These are phyloP conservation scores for Apteryx mantelli DNA, from an alignment of 2,113 vertebrate species.

Conservation along the genomic window DNA sequence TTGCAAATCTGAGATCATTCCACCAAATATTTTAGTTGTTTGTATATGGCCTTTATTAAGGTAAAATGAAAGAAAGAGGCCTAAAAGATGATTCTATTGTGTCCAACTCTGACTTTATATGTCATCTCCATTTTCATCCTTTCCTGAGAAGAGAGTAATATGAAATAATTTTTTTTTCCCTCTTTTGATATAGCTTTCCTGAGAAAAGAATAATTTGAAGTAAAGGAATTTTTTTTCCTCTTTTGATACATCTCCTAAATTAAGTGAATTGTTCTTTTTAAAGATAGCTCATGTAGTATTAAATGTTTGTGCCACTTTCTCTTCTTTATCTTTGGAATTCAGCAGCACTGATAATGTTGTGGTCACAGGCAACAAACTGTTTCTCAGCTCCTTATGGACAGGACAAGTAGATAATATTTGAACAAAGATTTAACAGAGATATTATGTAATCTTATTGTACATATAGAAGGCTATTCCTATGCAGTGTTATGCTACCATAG, in stretches of 20 bases:
- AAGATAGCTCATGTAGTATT: not conserved
- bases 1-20: not conserved
- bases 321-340: not conserved
- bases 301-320: not conserved
- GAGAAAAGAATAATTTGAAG: not conserved
- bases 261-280: not conserved
- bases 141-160: not conserved
- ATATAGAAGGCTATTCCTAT: not conserved
- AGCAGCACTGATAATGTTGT: not conserved
- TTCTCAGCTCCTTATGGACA: not conserved
- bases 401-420: not conserved
- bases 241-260: not conserved
- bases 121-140: not conserved
- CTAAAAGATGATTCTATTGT: not conserved
- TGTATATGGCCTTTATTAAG: not conserved
- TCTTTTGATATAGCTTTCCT: not conserved
- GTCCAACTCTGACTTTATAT: not conserved
- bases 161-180: not conserved
- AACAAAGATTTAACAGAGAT: not conserved
- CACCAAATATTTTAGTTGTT: not conserved
- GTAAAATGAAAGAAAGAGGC: not conserved
- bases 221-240: not conserved
- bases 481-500: not conserved
- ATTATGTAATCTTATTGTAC: not conserved
- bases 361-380: not conserved